These are phyloP conservation scores for Berghia stephanieae DNA, from an alignment of 1,140 invertebrate species.

Conservation along the genomic window DNA sequence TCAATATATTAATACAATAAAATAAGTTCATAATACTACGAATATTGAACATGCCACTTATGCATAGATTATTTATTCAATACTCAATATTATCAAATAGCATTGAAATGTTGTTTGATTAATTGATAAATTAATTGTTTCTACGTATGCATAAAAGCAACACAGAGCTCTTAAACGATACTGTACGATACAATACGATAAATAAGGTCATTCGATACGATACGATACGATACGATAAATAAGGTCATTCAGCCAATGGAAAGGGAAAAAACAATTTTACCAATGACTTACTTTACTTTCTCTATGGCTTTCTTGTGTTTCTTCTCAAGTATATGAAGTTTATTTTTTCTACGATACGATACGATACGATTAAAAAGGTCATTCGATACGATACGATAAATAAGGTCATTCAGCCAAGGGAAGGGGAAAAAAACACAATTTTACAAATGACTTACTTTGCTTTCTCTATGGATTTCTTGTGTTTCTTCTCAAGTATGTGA, in stretches of 20 bases:
- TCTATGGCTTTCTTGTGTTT: constrained; percentile 80
- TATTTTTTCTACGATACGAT: no score
- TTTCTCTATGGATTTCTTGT: constrained; percentile 82
- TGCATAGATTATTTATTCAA: no score
- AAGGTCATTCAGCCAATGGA: neutral
- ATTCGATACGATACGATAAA: neutral
- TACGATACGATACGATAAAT: neutral
- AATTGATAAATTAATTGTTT: neutral
- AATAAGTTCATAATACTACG: no score
- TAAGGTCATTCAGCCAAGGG: neutral
- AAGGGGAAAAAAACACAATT: neutral
- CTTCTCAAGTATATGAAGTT: constrained; percentile 78
- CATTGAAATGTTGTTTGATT: no score
- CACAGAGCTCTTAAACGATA: neutral
- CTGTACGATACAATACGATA: no score
- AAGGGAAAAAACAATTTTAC: neutral
- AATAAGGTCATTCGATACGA: neutral
- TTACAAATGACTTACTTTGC: constrained; percentile 64
- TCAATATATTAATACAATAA: no score
- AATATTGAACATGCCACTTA: no score
- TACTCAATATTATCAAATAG: no score
- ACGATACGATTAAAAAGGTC: no score
- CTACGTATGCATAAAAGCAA: neutral
- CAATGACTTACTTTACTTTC: constrained; percentile 71
- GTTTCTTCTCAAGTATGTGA: constrained; percentile 79